phyloP scores from a whole-genome alignment of 2,113 vertebrate species.

The Elephas maximus region DNA sequence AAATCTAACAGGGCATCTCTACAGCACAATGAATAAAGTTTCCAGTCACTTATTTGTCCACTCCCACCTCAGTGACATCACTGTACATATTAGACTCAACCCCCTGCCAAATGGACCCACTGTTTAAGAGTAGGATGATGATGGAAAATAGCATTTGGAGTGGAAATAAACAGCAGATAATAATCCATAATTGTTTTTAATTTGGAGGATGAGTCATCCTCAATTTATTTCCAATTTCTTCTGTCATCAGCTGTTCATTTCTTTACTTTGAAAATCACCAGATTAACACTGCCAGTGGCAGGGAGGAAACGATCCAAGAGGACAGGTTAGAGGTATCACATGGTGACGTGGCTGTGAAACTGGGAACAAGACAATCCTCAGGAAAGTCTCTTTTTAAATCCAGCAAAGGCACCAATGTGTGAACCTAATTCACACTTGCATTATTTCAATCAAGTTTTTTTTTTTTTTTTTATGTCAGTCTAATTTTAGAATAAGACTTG shows the following conservation, averaged over 20 bases:
- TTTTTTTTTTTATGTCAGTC: slow-evolving; percentile 75
- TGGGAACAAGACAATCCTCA: slow-evolving; percentile 51
- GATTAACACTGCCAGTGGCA: slow-evolving; percentile 68
- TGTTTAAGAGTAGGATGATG: slow-evolving; percentile 40
- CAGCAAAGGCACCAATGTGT: slow-evolving; percentile 62
- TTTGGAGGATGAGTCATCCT: slow-evolving; percentile 75
- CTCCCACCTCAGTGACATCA: not conserved
- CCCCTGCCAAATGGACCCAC: slow-evolving; percentile 15
- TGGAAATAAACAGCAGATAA: slow-evolving; percentile 80
- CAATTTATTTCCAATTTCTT: slow-evolving; percentile 77
- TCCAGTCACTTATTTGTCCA: not conserved
- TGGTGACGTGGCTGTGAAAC: slow-evolving; percentile 49
- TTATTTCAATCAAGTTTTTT: slow-evolving; percentile 78
- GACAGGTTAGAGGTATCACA: slow-evolving; percentile 51
- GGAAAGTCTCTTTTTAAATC: slow-evolving; percentile 65
- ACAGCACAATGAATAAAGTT: not conserved
- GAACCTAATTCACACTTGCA: slow-evolving; percentile 74
- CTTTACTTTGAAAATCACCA: slow-evolving; percentile 75
- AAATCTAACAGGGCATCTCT: not conserved
- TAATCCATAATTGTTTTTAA: slow-evolving; percentile 80
- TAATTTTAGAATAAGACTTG: slow-evolving; percentile 71
- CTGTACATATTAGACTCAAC: not conserved
- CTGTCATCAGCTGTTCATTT: slow-evolving; percentile 78
- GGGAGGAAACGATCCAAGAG: slow-evolving; percentile 70
- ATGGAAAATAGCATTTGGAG: slow-evolving; percentile 70